Percentiles rank a stretch among this genome's conserved stretches.
Conservation (phyloP, 2,888 invertebrate genomes). For the Sinotaia quadrata region DNA sequence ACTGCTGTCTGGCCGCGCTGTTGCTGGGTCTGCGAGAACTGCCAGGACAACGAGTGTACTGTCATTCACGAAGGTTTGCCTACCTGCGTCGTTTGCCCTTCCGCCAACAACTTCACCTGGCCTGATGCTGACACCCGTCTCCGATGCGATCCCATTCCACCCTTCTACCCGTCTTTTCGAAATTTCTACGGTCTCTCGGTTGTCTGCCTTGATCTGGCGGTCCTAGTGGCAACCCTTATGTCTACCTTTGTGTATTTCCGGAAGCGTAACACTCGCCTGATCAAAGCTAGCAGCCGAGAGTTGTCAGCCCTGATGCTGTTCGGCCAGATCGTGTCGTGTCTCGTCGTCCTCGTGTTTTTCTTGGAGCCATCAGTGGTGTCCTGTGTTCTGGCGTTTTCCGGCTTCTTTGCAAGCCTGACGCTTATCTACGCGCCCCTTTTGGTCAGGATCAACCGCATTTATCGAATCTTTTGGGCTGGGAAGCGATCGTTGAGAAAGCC, state of each 20-base stretch:
- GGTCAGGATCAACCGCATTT: constrained; percentile 52
- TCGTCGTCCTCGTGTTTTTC: constrained; percentile 34
- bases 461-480: constrained; percentile 41
- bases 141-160: constrained; percentile 20
- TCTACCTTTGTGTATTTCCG: constrained; percentile 36
- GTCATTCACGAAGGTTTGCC: constrained; percentile 24
- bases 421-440: constrained; percentile 47
- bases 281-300: constrained; percentile 54
- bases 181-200: constrained; percentile 17
- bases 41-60: constrained; percentile 44
- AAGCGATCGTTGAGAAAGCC: background rate
- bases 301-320: constrained; percentile 33
- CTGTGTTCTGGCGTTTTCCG: constrained; percentile 41
- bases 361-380: constrained; percentile 34
- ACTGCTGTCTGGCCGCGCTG: constrained; percentile 43
- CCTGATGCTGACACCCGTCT: constrained; percentile 21
- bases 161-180: constrained; percentile 13
- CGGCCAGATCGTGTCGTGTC: constrained; percentile 14
- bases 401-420: constrained; percentile 48
- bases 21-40: constrained; percentile 53
- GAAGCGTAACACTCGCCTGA: constrained; percentile 43
- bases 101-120: constrained; percentile 19
- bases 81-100: constrained; percentile 38
- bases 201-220: constrained; percentile 31
- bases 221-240: constrained; percentile 16